Conservation (phyloP, 1,140 invertebrate genomes). For the Zeugodacus cucurbitae region DNA sequence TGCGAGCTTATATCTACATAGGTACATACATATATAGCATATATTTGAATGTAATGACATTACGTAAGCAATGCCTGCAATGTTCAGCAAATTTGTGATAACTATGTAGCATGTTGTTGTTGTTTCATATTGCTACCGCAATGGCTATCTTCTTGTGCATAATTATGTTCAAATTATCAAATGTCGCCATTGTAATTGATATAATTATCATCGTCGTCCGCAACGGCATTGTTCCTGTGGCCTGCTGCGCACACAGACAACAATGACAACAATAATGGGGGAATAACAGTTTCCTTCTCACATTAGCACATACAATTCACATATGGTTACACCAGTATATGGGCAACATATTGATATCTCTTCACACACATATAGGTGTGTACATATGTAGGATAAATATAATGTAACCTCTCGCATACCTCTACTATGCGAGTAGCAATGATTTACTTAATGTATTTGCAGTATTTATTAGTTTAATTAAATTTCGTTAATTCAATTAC, state of each 20-base stretch:
- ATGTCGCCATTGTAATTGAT: constrained; percentile 32
- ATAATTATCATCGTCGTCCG: constrained; percentile 18
- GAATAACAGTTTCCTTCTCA: background rate
- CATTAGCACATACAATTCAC: background rate
- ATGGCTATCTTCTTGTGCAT: background rate
- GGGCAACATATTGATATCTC: background rate
- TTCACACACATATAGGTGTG: background rate
- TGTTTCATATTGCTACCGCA: background rate
- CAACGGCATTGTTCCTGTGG: background rate
- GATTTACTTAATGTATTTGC: constrained; percentile 20
- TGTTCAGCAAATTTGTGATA: background rate
- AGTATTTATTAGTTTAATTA: constrained; percentile 38
- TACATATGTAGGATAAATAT: background rate
- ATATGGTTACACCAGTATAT: background rate
- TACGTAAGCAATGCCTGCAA: background rate
- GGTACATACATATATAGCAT: background rate
- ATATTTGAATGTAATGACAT: background rate
- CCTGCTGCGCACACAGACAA: background rate
- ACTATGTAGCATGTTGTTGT: background rate
- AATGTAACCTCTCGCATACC: background rate
- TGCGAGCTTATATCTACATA: background rate
- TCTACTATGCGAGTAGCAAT: background rate
- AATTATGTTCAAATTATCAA: constrained; percentile 38
- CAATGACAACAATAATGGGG: background rate
- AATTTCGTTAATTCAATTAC: constrained; percentile 35